Evolutionary conservation across 2,888 invertebrate species (phyloP).

Genomic region (Eupithecia tripunctaria): DNA sequence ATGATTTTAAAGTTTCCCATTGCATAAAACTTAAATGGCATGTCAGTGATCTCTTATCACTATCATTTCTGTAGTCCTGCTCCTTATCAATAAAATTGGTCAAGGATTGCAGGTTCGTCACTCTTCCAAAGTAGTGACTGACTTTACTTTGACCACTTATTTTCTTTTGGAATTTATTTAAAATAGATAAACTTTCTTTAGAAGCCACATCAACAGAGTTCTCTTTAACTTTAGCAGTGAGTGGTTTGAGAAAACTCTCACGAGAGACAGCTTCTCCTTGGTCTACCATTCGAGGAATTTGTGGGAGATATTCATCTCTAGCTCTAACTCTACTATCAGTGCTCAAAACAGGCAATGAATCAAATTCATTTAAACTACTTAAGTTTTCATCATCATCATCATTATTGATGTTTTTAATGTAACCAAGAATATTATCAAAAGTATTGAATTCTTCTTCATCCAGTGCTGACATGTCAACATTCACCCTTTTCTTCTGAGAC

Average conservation of each 20-base stretch:
- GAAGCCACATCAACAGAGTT: constrained; percentile 62
- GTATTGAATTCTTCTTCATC: constrained; percentile 58
- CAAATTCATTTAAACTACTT: constrained; percentile 17
- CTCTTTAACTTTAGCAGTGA: constrained; percentile 42
- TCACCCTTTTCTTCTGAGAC: constrained; percentile 59
- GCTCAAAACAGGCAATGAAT: constrained; percentile 11
- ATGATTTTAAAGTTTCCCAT: constrained; percentile 80
- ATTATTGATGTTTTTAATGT: constrained; percentile 57
- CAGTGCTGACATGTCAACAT: constrained; percentile 53
- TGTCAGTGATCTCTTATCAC: constrained; percentile 63
- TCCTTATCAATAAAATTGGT: constrained; percentile 67
- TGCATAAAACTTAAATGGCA: constrained; percentile 81
- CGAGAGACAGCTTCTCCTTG: constrained; percentile 30
- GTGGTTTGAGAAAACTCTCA: constrained; percentile 27
- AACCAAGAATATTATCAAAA: constrained; percentile 67
- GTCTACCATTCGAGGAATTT: constrained; percentile 16
- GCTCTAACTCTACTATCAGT: constrained; percentile 17
- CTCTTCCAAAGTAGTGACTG: constrained; percentile 57
- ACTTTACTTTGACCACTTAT: constrained; percentile 35
- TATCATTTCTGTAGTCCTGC: constrained; percentile 65
- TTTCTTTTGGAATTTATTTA: constrained; percentile 44
- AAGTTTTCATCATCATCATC: constrained; percentile 42
- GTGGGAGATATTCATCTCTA: constrained; percentile 6
- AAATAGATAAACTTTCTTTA: constrained; percentile 56
- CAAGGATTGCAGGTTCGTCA: constrained; percentile 61